Base-by-base conservation (phyloP, 1,140 invertebrate species). In the Argopecten irradians region DNA sequence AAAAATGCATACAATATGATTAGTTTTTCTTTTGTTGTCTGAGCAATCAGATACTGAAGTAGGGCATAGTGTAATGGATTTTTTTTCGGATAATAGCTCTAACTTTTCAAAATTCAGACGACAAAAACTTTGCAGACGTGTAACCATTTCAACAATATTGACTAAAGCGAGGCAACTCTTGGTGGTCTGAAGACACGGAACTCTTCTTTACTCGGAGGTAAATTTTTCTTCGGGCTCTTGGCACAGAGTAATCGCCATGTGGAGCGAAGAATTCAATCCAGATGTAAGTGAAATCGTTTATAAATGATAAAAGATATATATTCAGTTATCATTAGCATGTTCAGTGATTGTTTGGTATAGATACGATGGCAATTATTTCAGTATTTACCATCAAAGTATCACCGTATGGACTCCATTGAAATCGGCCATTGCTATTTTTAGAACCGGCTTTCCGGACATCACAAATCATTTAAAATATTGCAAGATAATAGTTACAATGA, bases 231-330 rank as follows among this genome's bases (percentile, higher is more conserved):
- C 28, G 22, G 55, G 1, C 55, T 71, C 22, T 28, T n/a, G 55
- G 55, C n/a, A 22, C n/a, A 71, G 28, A 3, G 3, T 46, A 11
- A 28, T 28, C 55, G 55, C 55, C 55, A 71, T 71, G 55, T 71
- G 55, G 55, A 71, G 55, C 55, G 55, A 71, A n/a, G 55, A 71
- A 28, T 71, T 71, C 16, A 71, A 71, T 71, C 55, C 55, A 71
- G 55, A 71, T 0, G 55, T 71, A 71, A 71, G n/a, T 28, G 1
- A 71, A 1, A 71, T 46, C 43, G 19, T 11, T 5, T 28, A 3
- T 71, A 71, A 5, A 71, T 71, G 8, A 8, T 28, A 71, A 28
- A 28, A 22, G 55, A 71, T 71, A 28, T 39, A 39, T 13, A 39
- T 71, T 71, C 5, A 71, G 55, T 71, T 71, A 1, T 19, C 14